phyloP scores from a whole-genome alignment of 2,797 vertebrate species.

The Sciurus carolinensis region DNA sequence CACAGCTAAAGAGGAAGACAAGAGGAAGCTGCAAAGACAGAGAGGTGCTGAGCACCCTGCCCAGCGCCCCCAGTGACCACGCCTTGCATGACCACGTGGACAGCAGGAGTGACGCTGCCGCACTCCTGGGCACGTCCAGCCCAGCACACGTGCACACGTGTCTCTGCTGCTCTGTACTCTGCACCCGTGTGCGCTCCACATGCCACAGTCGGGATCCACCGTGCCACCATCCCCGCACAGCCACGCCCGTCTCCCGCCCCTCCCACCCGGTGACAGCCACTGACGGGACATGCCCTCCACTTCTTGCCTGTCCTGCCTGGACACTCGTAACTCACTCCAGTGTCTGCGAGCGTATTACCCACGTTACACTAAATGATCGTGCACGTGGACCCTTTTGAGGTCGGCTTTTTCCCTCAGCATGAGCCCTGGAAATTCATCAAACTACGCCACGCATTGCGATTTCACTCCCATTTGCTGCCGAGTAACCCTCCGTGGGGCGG shows the following conservation, averaged over 20 bases:
- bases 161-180: no score
- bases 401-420: not conserved
- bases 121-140: not conserved
- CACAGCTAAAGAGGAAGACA: not conserved
- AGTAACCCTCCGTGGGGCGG: no score
- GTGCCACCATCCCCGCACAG: no score
- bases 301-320: not conserved
- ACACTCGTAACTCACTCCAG: not conserved
- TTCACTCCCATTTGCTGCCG: not conserved
- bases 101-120: not conserved
- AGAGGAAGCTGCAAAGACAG: not conserved
- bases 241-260: not conserved
- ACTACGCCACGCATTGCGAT: no score
- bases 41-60: not conserved
- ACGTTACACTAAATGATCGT: no score
- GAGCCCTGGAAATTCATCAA: not conserved
- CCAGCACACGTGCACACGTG: no score
- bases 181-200: no score
- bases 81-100: not conserved
- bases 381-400: not conserved
- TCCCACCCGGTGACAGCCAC: not conserved
- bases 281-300: not conserved
- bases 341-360: not conserved
- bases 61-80: accelerated
- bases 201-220: no score